Evolutionary conservation across 2,888 invertebrate species (phyloP).

Genomic region (Leucozona laternaria): DNA sequence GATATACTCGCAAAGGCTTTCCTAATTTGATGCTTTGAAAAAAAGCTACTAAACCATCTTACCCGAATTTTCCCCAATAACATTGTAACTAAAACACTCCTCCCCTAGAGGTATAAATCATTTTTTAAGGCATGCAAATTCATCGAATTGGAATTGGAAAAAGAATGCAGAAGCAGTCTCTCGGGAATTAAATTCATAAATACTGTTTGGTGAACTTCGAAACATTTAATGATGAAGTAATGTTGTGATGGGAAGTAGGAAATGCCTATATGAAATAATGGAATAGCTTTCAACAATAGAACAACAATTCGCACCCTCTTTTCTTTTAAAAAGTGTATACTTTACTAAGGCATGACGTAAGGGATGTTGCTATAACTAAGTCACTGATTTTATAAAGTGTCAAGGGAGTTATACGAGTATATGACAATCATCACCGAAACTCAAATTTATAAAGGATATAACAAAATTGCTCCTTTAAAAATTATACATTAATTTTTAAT

Average conservation of each 20-base stretch:
- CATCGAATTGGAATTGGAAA: conserved; percentile 23
- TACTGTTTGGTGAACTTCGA: conserved; percentile 39
- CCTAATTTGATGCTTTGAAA: neutral
- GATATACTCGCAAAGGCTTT: neutral
- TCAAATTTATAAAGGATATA: neutral
- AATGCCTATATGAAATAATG: neutral
- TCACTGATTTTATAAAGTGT: neutral
- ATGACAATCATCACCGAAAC: neutral
- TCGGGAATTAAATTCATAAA: conserved; percentile 19
- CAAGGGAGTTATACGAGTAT: neutral
- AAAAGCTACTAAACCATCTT: neutral
- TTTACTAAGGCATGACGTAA: neutral
- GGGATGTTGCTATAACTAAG: neutral
- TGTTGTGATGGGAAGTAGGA: neutral
- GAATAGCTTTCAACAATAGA: conserved; percentile 27
- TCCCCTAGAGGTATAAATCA: conserved; percentile 37
- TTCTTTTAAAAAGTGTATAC: neutral
- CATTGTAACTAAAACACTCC: neutral
- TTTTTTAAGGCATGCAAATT: conserved; percentile 50
- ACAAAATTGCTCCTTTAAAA: neutral
- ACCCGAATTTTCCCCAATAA: neutral
- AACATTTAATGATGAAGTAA: conserved; percentile 24
- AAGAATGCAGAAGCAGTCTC: conserved; percentile 41
- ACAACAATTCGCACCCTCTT: conserved; percentile 53
- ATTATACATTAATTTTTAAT: too few relatives aligned